Evolutionary conservation across 2,888 invertebrate species (phyloP).

Genomic region (Anthophora plumipes): DNA sequence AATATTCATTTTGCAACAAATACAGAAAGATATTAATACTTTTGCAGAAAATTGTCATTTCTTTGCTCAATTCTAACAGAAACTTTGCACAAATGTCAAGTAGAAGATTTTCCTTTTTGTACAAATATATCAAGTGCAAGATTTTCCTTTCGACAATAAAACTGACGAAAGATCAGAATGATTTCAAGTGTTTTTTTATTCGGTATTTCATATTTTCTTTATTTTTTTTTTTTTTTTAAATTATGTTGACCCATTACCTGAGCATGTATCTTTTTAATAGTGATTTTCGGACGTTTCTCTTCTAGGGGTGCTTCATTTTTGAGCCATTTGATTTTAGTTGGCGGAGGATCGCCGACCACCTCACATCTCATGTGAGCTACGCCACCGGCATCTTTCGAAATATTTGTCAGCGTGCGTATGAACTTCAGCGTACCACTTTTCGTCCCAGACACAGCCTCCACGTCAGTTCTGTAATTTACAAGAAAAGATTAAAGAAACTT

Average conservation of each 20-base stretch:
- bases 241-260: no score
- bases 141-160: no score
- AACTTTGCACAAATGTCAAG: not conserved
- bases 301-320: constrained; percentile 87
- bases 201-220: no score
- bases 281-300: constrained; percentile 84
- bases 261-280: constrained; percentile 82
- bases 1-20: not conserved
- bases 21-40: no score
- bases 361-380: constrained; percentile 88
- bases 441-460: constrained; percentile 71
- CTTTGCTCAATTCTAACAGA: no score
- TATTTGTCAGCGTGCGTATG: constrained; percentile 86
- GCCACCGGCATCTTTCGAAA: constrained; percentile 87
- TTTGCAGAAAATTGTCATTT: no score
- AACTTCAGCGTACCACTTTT: constrained; percentile 86
- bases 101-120: no score
- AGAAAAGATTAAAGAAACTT: not conserved
- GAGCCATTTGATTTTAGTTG: constrained; percentile 87
- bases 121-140: no score
- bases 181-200: no score
- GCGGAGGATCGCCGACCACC: constrained; percentile 87
- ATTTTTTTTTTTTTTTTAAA: no score
- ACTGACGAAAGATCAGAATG: no score
- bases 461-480: constrained; percentile 60